Percentiles rank a stretch among this genome's conserved stretches.
phyloP scores from a whole-genome alignment of 2,797 vertebrate species.

The Cirrhinus molitorella region DNA sequence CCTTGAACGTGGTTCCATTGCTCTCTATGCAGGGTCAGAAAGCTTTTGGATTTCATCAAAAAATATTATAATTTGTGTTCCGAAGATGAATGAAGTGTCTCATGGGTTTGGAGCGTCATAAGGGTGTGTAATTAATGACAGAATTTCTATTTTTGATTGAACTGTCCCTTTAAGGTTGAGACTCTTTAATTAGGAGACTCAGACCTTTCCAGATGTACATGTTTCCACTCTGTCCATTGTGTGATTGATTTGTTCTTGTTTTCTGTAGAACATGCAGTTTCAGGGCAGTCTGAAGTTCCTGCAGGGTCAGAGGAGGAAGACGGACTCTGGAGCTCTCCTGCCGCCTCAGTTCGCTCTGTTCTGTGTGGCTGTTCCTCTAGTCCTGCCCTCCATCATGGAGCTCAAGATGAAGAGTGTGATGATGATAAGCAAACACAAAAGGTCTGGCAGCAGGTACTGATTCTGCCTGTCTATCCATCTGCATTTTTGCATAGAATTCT shows the following conservation, averaged over 20 bases:
- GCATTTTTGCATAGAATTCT: neutral
- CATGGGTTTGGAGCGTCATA: too few relatives aligned
- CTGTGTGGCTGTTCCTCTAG: conserved; percentile 82
- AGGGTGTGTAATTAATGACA: too few relatives aligned
- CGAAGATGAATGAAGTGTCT: too few relatives aligned
- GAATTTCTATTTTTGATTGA: too few relatives aligned
- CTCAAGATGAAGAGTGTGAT: conserved; percentile 77
- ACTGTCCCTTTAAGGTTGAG: neutral
- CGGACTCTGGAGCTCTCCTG: conserved; percentile 73
- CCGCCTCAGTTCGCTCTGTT: conserved; percentile 85
- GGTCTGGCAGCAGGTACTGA: conserved; percentile 58
- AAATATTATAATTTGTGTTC: too few relatives aligned
- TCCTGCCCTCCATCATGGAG: conserved; percentile 76
- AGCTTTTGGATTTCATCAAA: too few relatives aligned
- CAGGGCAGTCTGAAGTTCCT: conserved; percentile 87
- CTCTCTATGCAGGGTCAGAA: too few relatives aligned
- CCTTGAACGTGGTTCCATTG: too few relatives aligned
- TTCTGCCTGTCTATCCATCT: neutral
- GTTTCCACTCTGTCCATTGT: neutral
- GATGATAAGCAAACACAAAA: conserved; percentile 77
- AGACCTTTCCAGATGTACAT: neutral
- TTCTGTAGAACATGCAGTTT: conserved; percentile 85
- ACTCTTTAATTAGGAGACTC: neutral
- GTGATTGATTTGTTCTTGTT: neutral
- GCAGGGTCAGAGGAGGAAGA: conserved; percentile 85